A percentile compares a stretch with the other conserved stretches of the same genome.
These are phyloP conservation scores for Eupithecia vulgata DNA, from an alignment of 2,888 invertebrate genomes.

Conservation along the genomic window DNA sequence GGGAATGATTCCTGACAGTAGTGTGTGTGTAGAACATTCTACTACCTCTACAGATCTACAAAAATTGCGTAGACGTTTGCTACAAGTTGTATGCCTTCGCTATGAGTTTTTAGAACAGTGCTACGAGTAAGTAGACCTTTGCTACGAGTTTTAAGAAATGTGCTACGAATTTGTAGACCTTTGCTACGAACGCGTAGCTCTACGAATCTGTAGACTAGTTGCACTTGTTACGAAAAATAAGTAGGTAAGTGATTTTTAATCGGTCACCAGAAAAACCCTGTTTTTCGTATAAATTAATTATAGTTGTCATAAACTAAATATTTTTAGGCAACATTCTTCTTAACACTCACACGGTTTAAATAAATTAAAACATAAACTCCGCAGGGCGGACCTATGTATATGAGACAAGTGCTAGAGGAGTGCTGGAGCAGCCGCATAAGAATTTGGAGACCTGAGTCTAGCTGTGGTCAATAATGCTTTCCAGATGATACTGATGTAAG, in stretches of 20 bases:
- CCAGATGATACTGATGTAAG: neutral
- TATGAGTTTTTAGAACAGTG: neutral
- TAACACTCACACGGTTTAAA: too few species aligned
- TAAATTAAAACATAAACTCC: neutral
- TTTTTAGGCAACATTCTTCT: too few species aligned
- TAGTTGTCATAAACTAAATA: too few species aligned
- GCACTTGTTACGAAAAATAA: too few species aligned
- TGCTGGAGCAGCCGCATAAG: too few species aligned
- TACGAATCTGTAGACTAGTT: neutral
- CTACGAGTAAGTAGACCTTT: neutral
- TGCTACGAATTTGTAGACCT: neutral
- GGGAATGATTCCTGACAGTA: neutral
- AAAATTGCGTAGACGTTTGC: neutral
- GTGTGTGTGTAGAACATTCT: neutral
- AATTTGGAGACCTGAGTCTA: too few species aligned
- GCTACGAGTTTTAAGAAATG: neutral
- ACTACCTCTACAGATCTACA: neutral
- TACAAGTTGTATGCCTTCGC: neutral
- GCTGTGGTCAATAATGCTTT: too few species aligned
- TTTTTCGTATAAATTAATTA: too few species aligned
- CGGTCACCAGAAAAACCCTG: too few species aligned
- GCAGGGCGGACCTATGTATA: neutral
- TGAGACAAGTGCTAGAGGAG: neutral
- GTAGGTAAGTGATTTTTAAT: too few species aligned
- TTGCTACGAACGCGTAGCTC: neutral